Base-by-base conservation (phyloP, 2,888 invertebrate species). In the Drosophila aldrichi region DNA sequence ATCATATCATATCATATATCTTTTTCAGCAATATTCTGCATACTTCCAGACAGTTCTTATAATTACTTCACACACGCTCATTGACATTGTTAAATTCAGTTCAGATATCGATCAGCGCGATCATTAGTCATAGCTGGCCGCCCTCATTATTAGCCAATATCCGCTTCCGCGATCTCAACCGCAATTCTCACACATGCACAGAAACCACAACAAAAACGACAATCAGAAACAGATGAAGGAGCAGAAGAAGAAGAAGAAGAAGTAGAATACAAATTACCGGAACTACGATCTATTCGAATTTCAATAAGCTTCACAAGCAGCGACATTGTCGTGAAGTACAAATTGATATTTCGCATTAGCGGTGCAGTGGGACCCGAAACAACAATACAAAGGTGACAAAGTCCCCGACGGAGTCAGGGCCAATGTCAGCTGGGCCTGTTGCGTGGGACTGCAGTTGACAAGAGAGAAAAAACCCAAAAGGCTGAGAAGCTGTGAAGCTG, bases 321-420 rank as follows among this genome's bases (percentile, higher is more conserved):
- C 54, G 71, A 70, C 79, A 75, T 70, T 65, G 62, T 54, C 71
- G 77, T 85, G 66, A 72, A 72, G 73, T 82, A 86, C 81, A 87
- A 84, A 89, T 76, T 76, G 79, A 83, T 89, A 89, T 89, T 89
- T 89, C 76, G 89, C 88, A 89, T 83, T 89, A 89, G 82, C 41
- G 81, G 40, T 9, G 46, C 56, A 66, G 34, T n/a, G 36, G 46
- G 54, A 43, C 54, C 36, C 29, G 43, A 58, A 54, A 54, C 48
- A 70, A 70, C 77, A 77, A 44, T 44, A 10, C 32, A 44, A 74
- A 67, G 89, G 74, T 84, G 84, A 88, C 89, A 88, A 90, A 81
- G 82, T 79, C 49, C 49, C 70, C 38, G 32, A 38, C 29, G 5
- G n/a, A 44, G 32, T 40, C 62, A 81, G 74, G 65, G 74, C 77